These are phyloP conservation scores for Ichneumoninae sp. DNA, from an alignment of 2,888 invertebrate genomes.

Conservation along the genomic window DNA sequence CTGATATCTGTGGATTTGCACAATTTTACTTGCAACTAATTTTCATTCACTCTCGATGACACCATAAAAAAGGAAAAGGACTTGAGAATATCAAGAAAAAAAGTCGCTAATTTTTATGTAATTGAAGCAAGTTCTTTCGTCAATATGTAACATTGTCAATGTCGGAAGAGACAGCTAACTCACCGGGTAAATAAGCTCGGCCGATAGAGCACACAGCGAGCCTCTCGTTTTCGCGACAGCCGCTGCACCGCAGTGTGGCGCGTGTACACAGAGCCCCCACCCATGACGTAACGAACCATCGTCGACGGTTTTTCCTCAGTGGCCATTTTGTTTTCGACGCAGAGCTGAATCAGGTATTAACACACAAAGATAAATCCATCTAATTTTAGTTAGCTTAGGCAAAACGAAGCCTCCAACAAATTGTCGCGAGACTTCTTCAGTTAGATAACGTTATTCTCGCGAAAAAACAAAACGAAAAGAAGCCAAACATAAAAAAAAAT, in stretches of 20 bases:
- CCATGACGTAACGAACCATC: conserved; percentile 62
- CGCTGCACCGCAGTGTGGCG: conserved; percentile 13
- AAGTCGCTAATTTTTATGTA: not conserved
- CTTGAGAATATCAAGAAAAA: not conserved
- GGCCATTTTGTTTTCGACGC: conserved; percentile 83
- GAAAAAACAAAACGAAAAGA: not conserved
- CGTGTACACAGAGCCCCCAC: conserved; percentile 3
- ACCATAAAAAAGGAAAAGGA: not conserved
- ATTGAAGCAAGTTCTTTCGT: not conserved
- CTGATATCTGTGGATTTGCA: not conserved
- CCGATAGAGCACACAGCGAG: not conserved
- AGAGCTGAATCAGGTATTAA: conserved; percentile 83
- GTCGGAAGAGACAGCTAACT: not conserved
- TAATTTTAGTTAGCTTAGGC: conserved; percentile 74
- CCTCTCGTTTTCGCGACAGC: not conserved
- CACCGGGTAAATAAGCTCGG: not conserved
- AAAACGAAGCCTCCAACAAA: conserved; percentile 46
- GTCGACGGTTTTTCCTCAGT: conserved; percentile 73
- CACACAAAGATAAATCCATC: conserved; percentile 76
- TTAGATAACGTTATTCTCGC: conserved; percentile 33
- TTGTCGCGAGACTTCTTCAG: conserved; percentile 20
- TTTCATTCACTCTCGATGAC: not conserved
- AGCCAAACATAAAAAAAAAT: conserved; percentile 13
- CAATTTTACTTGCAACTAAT: not conserved
- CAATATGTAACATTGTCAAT: not conserved